Evolutionary conservation across 2,113 vertebrate genomes (phyloP).

Genomic region (Nansenia antarctica): DNA sequence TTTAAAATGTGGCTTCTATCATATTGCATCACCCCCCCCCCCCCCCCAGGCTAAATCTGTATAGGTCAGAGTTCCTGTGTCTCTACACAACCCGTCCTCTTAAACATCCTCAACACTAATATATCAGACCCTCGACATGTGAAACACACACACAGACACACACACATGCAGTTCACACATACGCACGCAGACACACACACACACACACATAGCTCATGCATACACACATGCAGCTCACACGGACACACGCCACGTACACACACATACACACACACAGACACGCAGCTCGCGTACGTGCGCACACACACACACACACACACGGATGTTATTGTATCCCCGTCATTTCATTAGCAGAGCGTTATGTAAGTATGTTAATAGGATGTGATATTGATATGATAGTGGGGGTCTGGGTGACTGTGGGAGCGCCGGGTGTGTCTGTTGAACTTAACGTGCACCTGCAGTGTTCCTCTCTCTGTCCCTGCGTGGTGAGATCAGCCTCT

Average conservation of each 20-base stretch:
- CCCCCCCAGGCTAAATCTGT: background rate
- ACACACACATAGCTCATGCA: background rate
- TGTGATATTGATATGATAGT: slow-evolving; percentile 4
- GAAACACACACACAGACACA: slow-evolving; percentile 13
- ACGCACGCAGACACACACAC: slow-evolving; percentile 11
- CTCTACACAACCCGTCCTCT: background rate
- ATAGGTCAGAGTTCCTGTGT: background rate
- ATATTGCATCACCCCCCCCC: background rate
- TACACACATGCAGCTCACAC: background rate
- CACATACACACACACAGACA: background rate
- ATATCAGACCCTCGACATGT: background rate
- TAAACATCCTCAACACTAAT: slow-evolving; percentile 1
- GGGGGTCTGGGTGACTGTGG: background rate
- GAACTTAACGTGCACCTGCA: background rate
- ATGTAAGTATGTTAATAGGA: slow-evolving; percentile 21
- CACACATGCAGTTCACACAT: slow-evolving; percentile 6
- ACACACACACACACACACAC: slow-evolving; percentile 9
- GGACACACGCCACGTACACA: too few relatives aligned
- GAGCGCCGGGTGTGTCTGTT: slow-evolving; percentile 7
- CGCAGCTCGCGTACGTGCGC: background rate
- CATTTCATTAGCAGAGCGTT: slow-evolving; percentile 48
- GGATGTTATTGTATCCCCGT: slow-evolving; percentile 22
- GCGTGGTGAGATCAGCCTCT: background rate
- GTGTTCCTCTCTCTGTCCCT: background rate
- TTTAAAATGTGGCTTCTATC: background rate